Base-by-base conservation (phyloP, 2,888 invertebrate species). In the Drosophila mimica region DNA sequence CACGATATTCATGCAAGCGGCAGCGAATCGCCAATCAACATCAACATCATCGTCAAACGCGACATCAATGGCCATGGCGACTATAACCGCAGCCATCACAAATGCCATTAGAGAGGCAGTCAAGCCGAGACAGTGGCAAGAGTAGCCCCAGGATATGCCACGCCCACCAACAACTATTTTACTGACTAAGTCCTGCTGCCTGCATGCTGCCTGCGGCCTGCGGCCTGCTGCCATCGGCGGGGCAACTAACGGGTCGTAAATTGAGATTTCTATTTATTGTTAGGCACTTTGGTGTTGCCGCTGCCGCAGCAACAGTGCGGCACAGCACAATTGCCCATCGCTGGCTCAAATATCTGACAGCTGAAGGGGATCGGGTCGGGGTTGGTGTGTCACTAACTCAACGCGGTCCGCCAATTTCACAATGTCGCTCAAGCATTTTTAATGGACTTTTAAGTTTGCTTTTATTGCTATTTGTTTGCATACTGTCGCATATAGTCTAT, bases 401-500 rank as follows among this genome's bases (percentile, higher is more conserved):
- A 74, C 69, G 80, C 72, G 72, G 75, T 74, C 79, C 82, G 89
- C 57, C 82, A 79, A 80, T 75, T 89, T 84, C 68, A 82, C 80
- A 82, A 88, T 80, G 85, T 76, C 80, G 71, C 75, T 79, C 79
- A 76, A 87, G 80, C 87, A 76, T 77, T 91, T 91, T 91, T 89
- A 90, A 91, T 90, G 90, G 90, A 91, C 88, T 90, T 91, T 89
- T 91, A 82, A 91, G 82, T 87, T 80, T 69, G 81, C 68, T 86
- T 90, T 88, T 73, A 83, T 76, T 90, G 76, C 70, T 75, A 80
- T 72, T 68, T 79, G 76, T 69, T 86, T 84, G 66, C 68, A 76
- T 70, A 59, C 58, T 64, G 40, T 25, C 25, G 20, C 34, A 60
- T 31, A 31, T 28, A 25, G 28, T 20, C 11, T 30, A 51, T 30